phyloP scores from a whole-genome alignment of 53 echinoderm and acorn worm genomes.

The Crossaster papposus region DNA sequence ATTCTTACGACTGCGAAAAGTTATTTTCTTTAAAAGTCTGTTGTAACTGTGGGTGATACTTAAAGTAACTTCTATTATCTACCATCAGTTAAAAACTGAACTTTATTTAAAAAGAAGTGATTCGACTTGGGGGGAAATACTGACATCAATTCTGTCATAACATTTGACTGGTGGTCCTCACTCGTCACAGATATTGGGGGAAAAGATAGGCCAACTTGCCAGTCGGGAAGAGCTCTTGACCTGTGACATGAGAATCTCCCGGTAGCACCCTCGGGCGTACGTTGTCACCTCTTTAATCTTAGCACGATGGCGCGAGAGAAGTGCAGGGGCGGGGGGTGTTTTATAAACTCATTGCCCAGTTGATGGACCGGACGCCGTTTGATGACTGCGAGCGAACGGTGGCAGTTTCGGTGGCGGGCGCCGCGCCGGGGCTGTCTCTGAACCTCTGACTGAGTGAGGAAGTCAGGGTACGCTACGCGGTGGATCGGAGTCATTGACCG shows the following conservation, averaged over 20 bases:
- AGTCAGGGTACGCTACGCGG: neutral
- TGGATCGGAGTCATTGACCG: constrained; percentile 55
- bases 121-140: neutral
- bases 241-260: constrained; percentile 19
- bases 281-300: constrained; percentile 47
- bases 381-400: neutral
- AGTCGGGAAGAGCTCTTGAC: constrained; percentile 9
- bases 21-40: no score
- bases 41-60: no score
- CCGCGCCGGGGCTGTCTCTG: neutral
- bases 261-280: constrained; percentile 6
- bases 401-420: constrained; percentile 6
- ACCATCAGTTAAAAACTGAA: neutral
- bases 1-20: no score
- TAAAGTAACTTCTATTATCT: no score
- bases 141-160: neutral
- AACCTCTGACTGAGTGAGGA: neutral
- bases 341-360: neutral
- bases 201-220: neutral
- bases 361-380: neutral
- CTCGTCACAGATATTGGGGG: constrained; percentile 14
- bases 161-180: constrained; percentile 53
- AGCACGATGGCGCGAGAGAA: neutral
- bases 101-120: neutral
- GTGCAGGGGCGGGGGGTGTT: neutral